Base-by-base conservation (phyloP, 2,888 invertebrate genomes). In the Steinernema hermaphroditum region DNA sequence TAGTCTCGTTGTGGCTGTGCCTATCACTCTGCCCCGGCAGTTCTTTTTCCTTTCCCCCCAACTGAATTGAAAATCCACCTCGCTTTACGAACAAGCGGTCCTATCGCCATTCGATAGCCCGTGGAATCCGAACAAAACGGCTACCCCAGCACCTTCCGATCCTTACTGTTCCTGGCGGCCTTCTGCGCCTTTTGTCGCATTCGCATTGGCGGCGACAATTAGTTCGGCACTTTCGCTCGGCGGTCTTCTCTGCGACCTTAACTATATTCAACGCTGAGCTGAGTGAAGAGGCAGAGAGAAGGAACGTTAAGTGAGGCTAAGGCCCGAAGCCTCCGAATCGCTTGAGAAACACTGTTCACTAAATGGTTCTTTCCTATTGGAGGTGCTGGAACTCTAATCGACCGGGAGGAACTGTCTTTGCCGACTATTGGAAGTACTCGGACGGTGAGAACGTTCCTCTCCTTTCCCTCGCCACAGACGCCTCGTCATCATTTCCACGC, bases 201-300 rank as follows among this genome's bases (percentile, higher is more conserved):
- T 62, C 62, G 29, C 27, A 62, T 62, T 62, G 62, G 62, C 62
- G 62, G 62, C 62, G 62, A 62, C 62, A 62, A 62, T 34, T 29
- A 62, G 32, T 19, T 62, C 62, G 4, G 32, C 62, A 24, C 62
- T 62, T 27, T 62, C 62, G 62, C 62, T 62, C 34, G 62, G 62
- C 32, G 62, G 19, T 29, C 62, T 62, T 62, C 62, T 62, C 62
- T 62, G 62, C 62, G 62, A 62, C 32, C 62, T 62, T 27, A 62
- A 62, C 62, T 62, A 62, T 62, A 62, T 62, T 14, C 62, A 27
- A 4, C 62, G 62, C 27, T 62, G 62, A 62, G 62, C 19, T 62
- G 6, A 29, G 27, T 54, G 6, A 22, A 54, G 24, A 6, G 32
- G 29, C 37, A 12, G 37, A 37, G 37, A 8, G 37, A 37, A 37